phyloP scores from a whole-genome alignment of 2,888 invertebrate genomes.

The Drosophila sordidula region DNA sequence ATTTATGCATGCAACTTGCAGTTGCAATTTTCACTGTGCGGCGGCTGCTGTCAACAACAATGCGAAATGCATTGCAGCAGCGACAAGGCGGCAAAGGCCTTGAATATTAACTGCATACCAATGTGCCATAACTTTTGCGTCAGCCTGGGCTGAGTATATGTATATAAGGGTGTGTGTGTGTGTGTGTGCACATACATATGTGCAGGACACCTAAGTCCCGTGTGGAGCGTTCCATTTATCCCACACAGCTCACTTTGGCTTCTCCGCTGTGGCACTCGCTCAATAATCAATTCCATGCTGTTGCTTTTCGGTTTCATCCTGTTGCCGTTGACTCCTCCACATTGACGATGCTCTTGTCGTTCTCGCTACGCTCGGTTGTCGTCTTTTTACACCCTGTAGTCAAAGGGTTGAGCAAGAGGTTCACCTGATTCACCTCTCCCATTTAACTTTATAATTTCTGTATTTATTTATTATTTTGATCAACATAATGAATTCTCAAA shows the following conservation, averaged over 20 bases:
- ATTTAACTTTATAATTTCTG: too few species aligned
- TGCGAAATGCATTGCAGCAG: slow-evolving; percentile 43
- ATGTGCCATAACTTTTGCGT: slow-evolving; percentile 59
- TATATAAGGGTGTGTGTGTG: not conserved
- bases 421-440: too few species aligned
- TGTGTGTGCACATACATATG: slow-evolving; percentile 2
- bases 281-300: slow-evolving; percentile 70
- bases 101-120: slow-evolving; percentile 66
- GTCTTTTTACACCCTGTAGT: slow-evolving; percentile 21
- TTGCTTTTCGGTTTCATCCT: slow-evolving; percentile 64
- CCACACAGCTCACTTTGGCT: not conserved
- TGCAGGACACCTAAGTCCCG: slow-evolving; percentile 28
- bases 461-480: too few species aligned
- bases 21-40: slow-evolving; percentile 43
- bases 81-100: slow-evolving; percentile 41
- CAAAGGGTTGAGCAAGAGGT: not conserved
- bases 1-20: slow-evolving; percentile 64
- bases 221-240: slow-evolving; percentile 30
- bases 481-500: too few species aligned
- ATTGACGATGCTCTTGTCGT: slow-evolving; percentile 15
- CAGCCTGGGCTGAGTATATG: slow-evolving; percentile 13
- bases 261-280: slow-evolving; percentile 28
- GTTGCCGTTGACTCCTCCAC: slow-evolving; percentile 49
- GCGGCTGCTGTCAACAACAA: slow-evolving; percentile 22
- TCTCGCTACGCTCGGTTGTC: slow-evolving; percentile 26